Evolutionary conservation across 2,113 vertebrate species (phyloP).

Genomic region (Poeciliopsis occidentalis): DNA sequence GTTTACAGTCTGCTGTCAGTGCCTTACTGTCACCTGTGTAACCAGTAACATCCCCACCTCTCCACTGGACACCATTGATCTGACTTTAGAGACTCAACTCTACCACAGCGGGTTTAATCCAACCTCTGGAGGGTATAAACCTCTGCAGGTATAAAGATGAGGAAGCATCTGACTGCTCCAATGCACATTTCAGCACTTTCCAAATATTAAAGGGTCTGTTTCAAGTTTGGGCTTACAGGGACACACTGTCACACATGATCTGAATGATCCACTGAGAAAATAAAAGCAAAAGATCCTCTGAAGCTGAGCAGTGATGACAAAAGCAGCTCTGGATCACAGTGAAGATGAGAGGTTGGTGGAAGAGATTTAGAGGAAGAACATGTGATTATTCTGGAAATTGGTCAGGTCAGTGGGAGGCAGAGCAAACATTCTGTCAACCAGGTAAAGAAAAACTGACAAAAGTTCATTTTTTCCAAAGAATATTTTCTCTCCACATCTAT

Average conservation of each 20-base stretch:
- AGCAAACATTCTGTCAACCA: neutral
- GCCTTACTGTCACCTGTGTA: conserved; percentile 62
- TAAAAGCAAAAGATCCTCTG: conserved; percentile 41
- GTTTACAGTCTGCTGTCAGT: conserved; percentile 77
- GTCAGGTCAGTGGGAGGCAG: neutral
- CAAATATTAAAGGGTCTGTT: conserved; percentile 30
- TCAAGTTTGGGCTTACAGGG: conserved; percentile 32
- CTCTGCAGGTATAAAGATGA: conserved; percentile 27
- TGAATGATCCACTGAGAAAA: conserved; percentile 56
- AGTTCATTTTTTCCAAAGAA: no score
- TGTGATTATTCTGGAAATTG: neutral
- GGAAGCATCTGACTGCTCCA: conserved; percentile 52
- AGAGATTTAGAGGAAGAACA: neutral
- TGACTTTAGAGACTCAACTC: conserved; percentile 15
- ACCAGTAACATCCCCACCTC: conserved; percentile 34
- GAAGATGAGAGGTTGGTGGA: conserved; percentile 15
- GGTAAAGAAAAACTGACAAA: no score
- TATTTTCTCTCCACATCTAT: no score
- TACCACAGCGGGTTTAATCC: conserved; percentile 39
- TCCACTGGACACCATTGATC: neutral
- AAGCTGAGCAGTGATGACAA: conserved; percentile 62
- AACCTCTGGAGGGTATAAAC: conserved; percentile 25
- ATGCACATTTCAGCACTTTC: conserved; percentile 50
- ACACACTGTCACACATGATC: conserved; percentile 46
- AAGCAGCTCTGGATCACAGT: conserved; percentile 68